These are phyloP conservation scores for Coptodon rendalli DNA, from an alignment of 2,113 vertebrate genomes.

Conservation along the genomic window DNA sequence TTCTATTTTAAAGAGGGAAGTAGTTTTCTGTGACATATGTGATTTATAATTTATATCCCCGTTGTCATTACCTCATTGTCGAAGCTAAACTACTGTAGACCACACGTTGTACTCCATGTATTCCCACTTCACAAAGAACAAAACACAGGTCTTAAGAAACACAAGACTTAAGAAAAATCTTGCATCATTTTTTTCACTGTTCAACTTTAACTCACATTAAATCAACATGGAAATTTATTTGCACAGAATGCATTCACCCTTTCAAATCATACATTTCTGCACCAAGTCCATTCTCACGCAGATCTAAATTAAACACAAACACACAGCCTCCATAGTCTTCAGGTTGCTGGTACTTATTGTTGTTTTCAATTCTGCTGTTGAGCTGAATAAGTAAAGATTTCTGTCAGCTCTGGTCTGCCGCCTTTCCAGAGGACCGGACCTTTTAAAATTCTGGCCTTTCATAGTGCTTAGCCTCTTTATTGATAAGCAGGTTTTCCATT, in stretches of 20 bases:
- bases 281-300: neutral
- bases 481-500: conserved; percentile 64
- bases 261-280: neutral
- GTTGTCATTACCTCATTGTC: neutral
- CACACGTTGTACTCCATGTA: neutral
- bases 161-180: neutral
- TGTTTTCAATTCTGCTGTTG: neutral
- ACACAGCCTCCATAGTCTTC: neutral
- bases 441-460: conserved; percentile 48
- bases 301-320: neutral
- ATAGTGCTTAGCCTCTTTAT: conserved; percentile 40
- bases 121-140: neutral
- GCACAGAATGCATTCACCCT: neutral
- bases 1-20: neutral
- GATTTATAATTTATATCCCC: neutral
- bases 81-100: neutral
- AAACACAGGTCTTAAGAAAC: neutral
- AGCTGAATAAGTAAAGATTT: neutral
- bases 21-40: neutral
- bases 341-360: neutral
- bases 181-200: neutral
- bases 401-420: neutral
- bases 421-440: conserved; percentile 9
- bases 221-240: neutral
- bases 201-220: neutral